phyloP scores from a whole-genome alignment of 2,888 invertebrate species.

The Adela reaumurella region DNA sequence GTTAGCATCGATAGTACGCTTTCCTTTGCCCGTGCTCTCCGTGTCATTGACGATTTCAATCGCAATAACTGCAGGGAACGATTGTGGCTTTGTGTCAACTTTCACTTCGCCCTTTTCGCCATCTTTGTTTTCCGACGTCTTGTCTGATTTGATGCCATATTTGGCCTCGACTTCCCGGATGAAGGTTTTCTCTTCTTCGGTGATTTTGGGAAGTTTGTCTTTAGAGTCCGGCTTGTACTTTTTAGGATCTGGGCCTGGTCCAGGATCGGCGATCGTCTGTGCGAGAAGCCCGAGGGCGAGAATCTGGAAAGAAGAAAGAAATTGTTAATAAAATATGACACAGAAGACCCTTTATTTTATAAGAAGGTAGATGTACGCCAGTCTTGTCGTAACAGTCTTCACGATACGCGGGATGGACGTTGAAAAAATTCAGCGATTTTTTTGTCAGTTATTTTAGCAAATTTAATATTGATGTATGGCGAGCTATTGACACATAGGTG shows the following conservation, averaged over 20 bases:
- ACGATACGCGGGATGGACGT: no score
- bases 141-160: conserved; percentile 37
- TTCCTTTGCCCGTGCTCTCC: conserved; percentile 49
- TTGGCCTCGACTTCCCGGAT: conserved; percentile 47
- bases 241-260: conserved; percentile 34
- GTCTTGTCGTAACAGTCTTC: no score
- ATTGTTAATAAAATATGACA: no score
- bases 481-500: no score
- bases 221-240: conserved; percentile 32
- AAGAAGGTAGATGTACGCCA: no score
- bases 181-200: conserved; percentile 42
- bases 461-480: no score
- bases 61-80: conserved; percentile 56
- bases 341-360: no score
- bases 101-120: conserved; percentile 11
- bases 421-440: no score
- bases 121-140: conserved; percentile 20
- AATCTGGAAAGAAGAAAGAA: conserved; percentile 32
- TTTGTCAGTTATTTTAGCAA: no score
- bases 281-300: conserved; percentile 25
- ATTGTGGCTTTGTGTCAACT: conserved; percentile 15
- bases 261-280: conserved; percentile 19
- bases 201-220: conserved; percentile 28
- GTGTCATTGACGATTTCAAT: conserved; percentile 60
- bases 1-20: conserved; percentile 70